phyloP scores from a whole-genome alignment of 2,888 invertebrate species.

The Blera fallax region DNA sequence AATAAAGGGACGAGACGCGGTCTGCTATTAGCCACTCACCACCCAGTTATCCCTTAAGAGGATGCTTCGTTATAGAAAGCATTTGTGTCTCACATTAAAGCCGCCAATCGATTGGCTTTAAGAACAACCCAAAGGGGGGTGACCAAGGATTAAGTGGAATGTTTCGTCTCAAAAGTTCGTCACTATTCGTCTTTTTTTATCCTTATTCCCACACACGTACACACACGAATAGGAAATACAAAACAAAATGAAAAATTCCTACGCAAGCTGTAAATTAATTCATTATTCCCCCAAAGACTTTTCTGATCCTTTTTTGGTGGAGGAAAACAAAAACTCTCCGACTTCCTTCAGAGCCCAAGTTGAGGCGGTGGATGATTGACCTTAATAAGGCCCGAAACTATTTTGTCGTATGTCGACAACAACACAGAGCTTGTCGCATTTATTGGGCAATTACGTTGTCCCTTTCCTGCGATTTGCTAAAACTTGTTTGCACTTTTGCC shows the following conservation, averaged over 20 bases:
- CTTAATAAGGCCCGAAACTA: constrained; percentile 19
- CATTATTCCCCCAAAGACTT: not conserved
- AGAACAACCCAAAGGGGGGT: not conserved
- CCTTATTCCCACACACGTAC: no score
- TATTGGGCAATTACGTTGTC: constrained; percentile 22
- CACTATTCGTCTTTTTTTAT: not conserved
- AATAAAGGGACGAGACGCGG: not conserved
- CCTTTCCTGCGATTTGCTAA: not conserved
- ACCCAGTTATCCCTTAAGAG: not conserved
- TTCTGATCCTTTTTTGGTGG: not conserved
- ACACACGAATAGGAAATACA: not conserved
- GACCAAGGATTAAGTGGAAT: not conserved
- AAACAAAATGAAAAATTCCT: not conserved
- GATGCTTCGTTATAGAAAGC: not conserved
- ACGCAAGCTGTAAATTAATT: not conserved
- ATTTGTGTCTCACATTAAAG: not conserved
- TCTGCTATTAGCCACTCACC: not conserved
- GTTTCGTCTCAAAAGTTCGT: not conserved
- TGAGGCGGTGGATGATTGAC: constrained; percentile 23
- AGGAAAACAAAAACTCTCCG: not conserved
- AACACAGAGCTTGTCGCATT: constrained; percentile 21
- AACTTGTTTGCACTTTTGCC: constrained; percentile 17
- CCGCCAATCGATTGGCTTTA: not conserved
- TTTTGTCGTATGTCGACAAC: not conserved
- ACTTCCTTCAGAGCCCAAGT: not conserved